Evolutionary conservation across 2,888 invertebrate species (phyloP), one percentile per base, ranked within the genome.

Genomic region (Polylopha cassiicola): DNA sequence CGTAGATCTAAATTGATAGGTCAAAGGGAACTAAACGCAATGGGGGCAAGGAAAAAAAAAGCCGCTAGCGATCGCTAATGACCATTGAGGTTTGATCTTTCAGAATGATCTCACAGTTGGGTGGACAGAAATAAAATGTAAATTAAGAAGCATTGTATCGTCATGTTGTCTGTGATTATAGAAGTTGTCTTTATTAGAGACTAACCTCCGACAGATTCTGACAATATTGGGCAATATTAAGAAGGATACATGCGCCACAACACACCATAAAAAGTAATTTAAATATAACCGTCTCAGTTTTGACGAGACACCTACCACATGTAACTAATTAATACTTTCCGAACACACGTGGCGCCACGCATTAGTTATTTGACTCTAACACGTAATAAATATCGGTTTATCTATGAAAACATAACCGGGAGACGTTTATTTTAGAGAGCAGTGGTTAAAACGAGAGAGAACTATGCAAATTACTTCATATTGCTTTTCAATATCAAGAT

Each of bases 1-100:
- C 29, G 50, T 50, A 39, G 47, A 52, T 47, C 49, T 42, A 43
- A 60, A 70, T 65, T 57, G 53, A 60, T 49, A 49, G 65, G 69
- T 71, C 65, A 63, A 57, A 53, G 33, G 46, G 46, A 48, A 61
- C 55, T 53, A 59, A 53, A 61, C 53, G 54, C 37, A 44, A 47
- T 48, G 48, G 39, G 51, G 42, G 46, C n/a, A 3, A 22, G 22
- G 22, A 22, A 22, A 9, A n/a, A n/a, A n/a, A n/a, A n/a, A n/a
- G n/a, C n/a, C n/a, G n/a, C n/a, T n/a, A n/a, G n/a, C n/a, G n/a
- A n/a, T n/a, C n/a, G n/a, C n/a, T n/a, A n/a, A n/a, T n/a, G n/a
- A n/a, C n/a, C n/a, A n/a, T n/a, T n/a, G n/a, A n/a, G n/a, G n/a
- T n/a, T n/a, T n/a, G n/a, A n/a, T n/a, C n/a, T n/a, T n/a, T n/a